phyloP scores from a whole-genome alignment of 2,797 vertebrate genomes.

The Prunella strophiata region DNA sequence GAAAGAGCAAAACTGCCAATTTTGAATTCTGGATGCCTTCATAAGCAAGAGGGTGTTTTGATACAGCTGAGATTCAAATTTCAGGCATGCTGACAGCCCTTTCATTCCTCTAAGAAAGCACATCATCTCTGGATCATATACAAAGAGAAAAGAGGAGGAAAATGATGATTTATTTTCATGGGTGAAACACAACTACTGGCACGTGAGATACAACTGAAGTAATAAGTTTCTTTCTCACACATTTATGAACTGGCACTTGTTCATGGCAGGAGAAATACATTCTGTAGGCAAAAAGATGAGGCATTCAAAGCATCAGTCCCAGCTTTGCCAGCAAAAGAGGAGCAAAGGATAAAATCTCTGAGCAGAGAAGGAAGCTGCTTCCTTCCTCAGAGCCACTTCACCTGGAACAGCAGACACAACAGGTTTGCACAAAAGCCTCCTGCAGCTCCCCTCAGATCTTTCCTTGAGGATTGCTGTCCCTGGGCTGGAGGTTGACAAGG shows the following conservation, averaged over 20 bases:
- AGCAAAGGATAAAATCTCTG: neutral
- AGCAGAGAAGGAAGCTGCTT: neutral
- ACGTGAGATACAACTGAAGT: neutral
- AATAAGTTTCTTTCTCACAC: neutral
- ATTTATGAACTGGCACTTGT: neutral
- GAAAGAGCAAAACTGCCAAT: neutral
- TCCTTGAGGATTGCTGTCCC: neutral
- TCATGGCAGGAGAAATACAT: neutral
- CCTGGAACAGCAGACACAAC: neutral
- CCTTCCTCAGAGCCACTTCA: neutral
- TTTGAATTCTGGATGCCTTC: neutral
- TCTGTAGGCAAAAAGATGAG: neutral
- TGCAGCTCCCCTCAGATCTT: neutral
- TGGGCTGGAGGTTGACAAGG: neutral
- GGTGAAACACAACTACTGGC: neutral
- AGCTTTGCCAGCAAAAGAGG: neutral
- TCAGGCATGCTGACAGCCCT: neutral
- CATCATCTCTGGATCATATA: neutral
- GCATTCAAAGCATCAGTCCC: neutral
- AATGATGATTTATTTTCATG: neutral
- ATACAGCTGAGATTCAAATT: neutral
- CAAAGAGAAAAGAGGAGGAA: neutral
- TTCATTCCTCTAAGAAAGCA: neutral
- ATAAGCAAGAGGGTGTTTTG: neutral
- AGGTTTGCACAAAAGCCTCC: neutral